Base-by-base conservation (phyloP, 2,113 vertebrate species). In the Xenopus laevis region DNA sequence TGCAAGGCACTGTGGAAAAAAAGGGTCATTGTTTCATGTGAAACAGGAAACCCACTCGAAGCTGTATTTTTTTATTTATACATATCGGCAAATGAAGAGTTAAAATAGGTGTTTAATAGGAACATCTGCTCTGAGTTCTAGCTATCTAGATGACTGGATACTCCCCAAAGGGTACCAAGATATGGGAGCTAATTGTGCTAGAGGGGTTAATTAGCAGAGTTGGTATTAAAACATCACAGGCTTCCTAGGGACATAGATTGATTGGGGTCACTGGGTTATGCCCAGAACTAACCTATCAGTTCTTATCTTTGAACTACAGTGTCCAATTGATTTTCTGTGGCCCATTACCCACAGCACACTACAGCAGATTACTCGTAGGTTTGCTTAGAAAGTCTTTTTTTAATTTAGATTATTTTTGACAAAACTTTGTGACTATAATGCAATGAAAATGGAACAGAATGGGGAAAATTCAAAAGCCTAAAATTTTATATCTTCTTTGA, bases 241-340 rank as follows among this genome's bases (percentile, higher is more conserved):
- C 79, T 77, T 83, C 44, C 70, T 82, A 81, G 78, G 83, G 91
- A 95, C 93, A 94, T 91, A 94, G 97, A 96, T 95, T 89, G 91
- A 97, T 95, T 87, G 84, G 84, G 93, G 94, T 95, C 95, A 91
- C 83, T 79, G 84, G 89, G 89, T 88, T 87, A 84, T 52, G 33
- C 84, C 88, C 65, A 67, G 83, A 85, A 88, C 91, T 88, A 86
- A 87, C 88, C 88, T 84, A 87, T 82, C 81, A 83, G 82, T 78
- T 83, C 92, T 93, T 94, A 93, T 92, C 93, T 93, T 86, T 89
- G 83, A 86, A 88, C 85, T 68, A 82, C 86, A 88, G 89, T 71
- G 83, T 87, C 89, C 93, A 95, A 95, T 96, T 84, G 91, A 95
- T 96, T 96, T 89, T 93, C 89, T 94, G 82, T 93, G 94, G 93